Evolutionary conservation across 64 coral and sea anemone species (phyloP).

Genomic region (Pocillopora verrucosa): DNA sequence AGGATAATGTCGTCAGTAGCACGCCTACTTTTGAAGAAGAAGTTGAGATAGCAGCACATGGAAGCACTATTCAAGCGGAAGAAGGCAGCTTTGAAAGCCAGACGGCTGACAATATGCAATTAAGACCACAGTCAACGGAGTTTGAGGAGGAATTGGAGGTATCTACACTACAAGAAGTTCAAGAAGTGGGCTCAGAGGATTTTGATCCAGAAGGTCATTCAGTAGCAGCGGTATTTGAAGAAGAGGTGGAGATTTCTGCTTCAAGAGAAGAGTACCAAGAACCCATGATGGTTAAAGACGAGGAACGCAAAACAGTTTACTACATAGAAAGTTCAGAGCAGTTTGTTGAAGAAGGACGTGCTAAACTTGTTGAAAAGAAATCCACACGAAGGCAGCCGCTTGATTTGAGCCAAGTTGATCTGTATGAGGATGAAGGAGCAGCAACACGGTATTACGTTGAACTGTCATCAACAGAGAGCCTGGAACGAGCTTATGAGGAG

Average conservation of each 20-base stretch:
- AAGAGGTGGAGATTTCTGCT: conserved; percentile 24
- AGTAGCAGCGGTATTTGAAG: conserved; percentile 35
- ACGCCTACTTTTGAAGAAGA: conserved; percentile 49
- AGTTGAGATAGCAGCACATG: conserved; percentile 35
- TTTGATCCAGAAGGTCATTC: conserved; percentile 2
- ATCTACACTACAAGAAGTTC: conserved; percentile 7
- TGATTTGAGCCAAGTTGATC: conserved; percentile 57
- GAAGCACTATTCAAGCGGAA: background rate
- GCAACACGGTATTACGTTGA: conserved; percentile 82
- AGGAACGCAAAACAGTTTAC: background rate
- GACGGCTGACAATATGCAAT: background rate
- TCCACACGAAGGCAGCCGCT: background rate
- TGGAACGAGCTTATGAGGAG: conserved; percentile 69
- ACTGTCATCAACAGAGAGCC: conserved; percentile 76
- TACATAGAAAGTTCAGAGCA: conserved; percentile 26
- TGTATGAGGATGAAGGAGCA: conserved; percentile 71
- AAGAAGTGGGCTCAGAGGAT: conserved; percentile 25
- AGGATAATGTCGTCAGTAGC: background rate
- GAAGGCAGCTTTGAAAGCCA: background rate
- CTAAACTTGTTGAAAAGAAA: background rate
- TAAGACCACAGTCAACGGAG: conserved; percentile 14
- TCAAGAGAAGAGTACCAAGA: background rate
- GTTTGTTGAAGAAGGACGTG: background rate
- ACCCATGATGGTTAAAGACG: background rate
- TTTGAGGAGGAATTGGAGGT: conserved; percentile 76